Evolutionary conservation across 2,888 invertebrate species (phyloP), one percentile per base, ranked within the genome.

Genomic region (Theodoxus fluviatilis): DNA sequence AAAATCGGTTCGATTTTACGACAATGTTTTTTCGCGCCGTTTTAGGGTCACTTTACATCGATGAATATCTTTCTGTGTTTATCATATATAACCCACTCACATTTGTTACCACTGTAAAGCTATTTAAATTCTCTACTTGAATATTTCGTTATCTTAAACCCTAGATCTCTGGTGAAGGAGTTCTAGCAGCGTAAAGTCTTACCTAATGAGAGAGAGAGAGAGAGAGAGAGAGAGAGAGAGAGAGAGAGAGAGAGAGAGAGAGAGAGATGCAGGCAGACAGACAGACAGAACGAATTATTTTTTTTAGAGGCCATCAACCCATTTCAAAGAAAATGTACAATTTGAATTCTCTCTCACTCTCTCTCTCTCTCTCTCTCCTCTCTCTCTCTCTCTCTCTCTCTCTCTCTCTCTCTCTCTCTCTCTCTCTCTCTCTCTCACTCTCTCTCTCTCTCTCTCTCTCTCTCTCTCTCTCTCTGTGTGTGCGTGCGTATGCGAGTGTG

Each of bases 371-470:
- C 31, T 49, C 33, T 33, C 28, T 15, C 67, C 43, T 18, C 67
- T 49, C 67, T 12, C 37, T 57, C 28, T 68, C 57, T 57, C 55
- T 37, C 37, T 18, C 55, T 18, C 67, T 35, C n/a, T 35, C n/a
- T 55, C 55, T 38, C 49, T 33, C 22, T 6, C 7, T 18, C 35
- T 52, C 52, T 38, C n/a, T 18, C 22, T 22, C 37, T 35, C 25
- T 67, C 37, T 55, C 57, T 67, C n/a, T 25, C 31, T 55, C 67
- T 67, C 15, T 55, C 37, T 55, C 22, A 33, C 35, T 67, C 1
- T 49, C 7, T 7, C 12, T 33, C 59, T 31, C 7, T 6, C 28
- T 25, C 2, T 7, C 7, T 18, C 2, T 6, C 28, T 33, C 12
- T 31, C 59, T 33, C 12, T 31, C 59, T 31, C 12, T 31, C 59